Evolutionary conservation across 1,140 invertebrate genomes (phyloP), one percentile per base, ranked within the genome.

Genomic region (Pachypeltis micranthus): DNA sequence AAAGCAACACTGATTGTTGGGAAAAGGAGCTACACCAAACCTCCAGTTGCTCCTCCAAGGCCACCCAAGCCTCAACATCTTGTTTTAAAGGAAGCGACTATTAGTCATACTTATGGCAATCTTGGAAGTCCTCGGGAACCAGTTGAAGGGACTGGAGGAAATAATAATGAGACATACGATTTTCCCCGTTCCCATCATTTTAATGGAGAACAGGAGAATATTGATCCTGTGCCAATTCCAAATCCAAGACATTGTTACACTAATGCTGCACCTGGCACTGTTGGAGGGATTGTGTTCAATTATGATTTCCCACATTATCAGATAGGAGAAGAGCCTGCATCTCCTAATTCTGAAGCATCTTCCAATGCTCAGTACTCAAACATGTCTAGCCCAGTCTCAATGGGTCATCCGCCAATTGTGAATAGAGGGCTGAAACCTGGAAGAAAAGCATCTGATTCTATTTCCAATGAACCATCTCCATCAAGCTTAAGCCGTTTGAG

Each of bases 341-440:
- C 79, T 3, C 80, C 81, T 59, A 75, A 70, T 62, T 75, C 74
- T 19, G 67, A 64, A 55, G 64, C 62, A 63, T 65, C 67, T 29
- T 75, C 77, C 0, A 73, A 76, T 0, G 77, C 76, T 23, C 74
- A 78, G 1, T 81, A 83, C 65, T 83, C 79, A 1, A 83, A 82
- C 72, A 70, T 82, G 23, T 77, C 80, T 14, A 81, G 79, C 79
- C 23, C 70, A 75, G 1, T 74, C 12, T 29, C 16, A 39, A 57
- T 64, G 60, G 64, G 58, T 23, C 63, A 64, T 34, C 87, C 88
- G 7, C 88, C 88, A 2, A 77, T 79, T 7, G 85, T 91, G 27
- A 85, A 92, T 71, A 77, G 90, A 14, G 84, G 83, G 47, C 75
- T 92, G 1, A 93, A 93, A 72, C 90, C 90, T 19, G 82, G 78